Evolutionary conservation across 1,140 invertebrate species (phyloP).

Genomic region (Ceratosolen solmsi): DNA sequence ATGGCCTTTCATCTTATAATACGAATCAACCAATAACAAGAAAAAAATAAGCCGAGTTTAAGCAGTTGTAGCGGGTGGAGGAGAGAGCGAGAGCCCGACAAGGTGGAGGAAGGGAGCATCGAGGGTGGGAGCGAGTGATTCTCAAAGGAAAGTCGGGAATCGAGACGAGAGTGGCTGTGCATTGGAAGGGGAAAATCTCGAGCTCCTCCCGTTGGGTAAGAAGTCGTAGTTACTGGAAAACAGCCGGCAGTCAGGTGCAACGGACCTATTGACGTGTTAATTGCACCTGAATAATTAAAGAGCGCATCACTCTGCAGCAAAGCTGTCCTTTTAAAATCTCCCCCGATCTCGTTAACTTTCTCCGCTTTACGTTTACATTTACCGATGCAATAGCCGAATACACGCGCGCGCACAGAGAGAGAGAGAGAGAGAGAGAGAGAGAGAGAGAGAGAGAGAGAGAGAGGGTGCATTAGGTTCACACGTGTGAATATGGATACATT

Average conservation of each 20-base stretch:
- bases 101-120: no score
- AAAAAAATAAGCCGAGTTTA: conserved; percentile 50
- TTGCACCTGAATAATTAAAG: conserved; percentile 71
- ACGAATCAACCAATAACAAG: conserved; percentile 48
- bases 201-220: conserved; percentile 45
- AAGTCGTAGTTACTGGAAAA: conserved; percentile 62
- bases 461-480: no score
- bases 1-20: background rate
- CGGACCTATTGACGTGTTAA: conserved; percentile 70
- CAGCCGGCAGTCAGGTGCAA: conserved; percentile 65
- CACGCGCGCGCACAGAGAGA: background rate
- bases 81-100: conserved; percentile 28
- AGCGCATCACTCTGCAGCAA: conserved; percentile 53
- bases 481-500: background rate
- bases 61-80: conserved; percentile 33
- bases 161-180: conserved; percentile 47
- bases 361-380: background rate
- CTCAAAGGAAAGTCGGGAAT: conserved; percentile 2
- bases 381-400: background rate
- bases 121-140: no score
- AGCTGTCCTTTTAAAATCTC: conserved; percentile 67
- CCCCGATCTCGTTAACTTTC: conserved; percentile 64
- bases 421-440: background rate
- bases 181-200: conserved; percentile 48
- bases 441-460: background rate